These are phyloP conservation scores for Agrotis segetum DNA, from an alignment of 2,888 invertebrate species.

Conservation along the genomic window DNA sequence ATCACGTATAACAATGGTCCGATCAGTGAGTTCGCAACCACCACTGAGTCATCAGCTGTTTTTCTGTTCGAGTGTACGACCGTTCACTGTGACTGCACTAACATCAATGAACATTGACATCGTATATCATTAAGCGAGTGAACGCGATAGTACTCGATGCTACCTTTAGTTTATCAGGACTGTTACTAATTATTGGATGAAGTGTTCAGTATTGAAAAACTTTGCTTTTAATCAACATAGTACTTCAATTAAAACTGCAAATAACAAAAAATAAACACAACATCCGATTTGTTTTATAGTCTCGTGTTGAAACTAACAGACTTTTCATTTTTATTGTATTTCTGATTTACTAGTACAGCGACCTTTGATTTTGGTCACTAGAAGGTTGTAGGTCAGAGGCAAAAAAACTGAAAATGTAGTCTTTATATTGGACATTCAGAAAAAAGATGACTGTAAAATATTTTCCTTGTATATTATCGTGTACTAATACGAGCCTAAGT, in stretches of 20 bases:
- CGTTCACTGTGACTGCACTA: conserved; percentile 73
- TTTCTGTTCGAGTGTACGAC: conserved; percentile 71
- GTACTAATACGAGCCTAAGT: no score
- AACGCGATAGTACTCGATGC: conserved; percentile 68
- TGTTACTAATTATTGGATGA: conserved; percentile 49
- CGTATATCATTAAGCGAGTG: conserved; percentile 68
- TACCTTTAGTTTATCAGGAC: conserved; percentile 52
- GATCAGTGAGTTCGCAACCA: conserved; percentile 53
- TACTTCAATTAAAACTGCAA: background rate
- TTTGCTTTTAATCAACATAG: conserved; percentile 4
- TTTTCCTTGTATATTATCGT: no score
- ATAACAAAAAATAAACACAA: background rate
- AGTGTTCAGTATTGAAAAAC: conserved; percentile 14
- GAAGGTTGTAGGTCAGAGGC: background rate
- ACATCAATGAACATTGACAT: conserved; percentile 83
- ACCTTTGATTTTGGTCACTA: background rate
- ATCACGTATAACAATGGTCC: conserved; percentile 57
- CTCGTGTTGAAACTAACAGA: background rate
- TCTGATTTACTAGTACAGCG: background rate
- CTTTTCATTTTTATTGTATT: background rate
- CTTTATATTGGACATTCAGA: no score
- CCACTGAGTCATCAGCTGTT: conserved; percentile 69
- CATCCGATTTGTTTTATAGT: background rate
- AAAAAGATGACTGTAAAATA: no score
- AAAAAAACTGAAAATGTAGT: background rate